phyloP scores from a whole-genome alignment of 2,888 invertebrate genomes.

The Orthosia gracilis region DNA sequence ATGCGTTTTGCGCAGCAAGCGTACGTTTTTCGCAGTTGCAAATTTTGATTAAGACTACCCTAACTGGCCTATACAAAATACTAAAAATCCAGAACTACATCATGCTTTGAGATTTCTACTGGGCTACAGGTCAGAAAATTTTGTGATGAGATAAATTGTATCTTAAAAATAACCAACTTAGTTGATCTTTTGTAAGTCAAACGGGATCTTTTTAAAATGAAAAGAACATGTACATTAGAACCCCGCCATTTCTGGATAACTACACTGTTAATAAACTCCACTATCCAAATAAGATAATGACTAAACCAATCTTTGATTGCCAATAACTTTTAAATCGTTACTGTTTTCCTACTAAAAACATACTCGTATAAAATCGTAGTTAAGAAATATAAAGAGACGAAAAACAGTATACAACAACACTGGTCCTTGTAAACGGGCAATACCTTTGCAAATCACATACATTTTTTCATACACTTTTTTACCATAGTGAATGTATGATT shows the following conservation, averaged over 20 bases:
- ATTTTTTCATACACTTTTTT: slow-evolving; percentile 28
- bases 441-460: slow-evolving; percentile 9
- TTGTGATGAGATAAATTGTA: too few species aligned
- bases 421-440: slow-evolving; percentile 18
- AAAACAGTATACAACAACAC: not conserved
- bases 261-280: not conserved
- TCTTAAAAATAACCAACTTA: too few species aligned
- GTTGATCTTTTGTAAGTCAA: too few species aligned
- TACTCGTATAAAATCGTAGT: not conserved
- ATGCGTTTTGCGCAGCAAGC: too few species aligned
- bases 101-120: too few species aligned
- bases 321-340: not conserved
- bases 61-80: too few species aligned
- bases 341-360: not conserved
- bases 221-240: too few species aligned
- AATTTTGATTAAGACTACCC: too few species aligned
- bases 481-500: slow-evolving; percentile 39
- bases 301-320: not conserved
- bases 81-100: too few species aligned
- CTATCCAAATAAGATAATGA: not conserved
- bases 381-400: not conserved
- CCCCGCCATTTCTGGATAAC: not conserved
- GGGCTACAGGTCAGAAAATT: too few species aligned
- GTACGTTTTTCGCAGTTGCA: too few species aligned
- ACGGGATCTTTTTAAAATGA: too few species aligned